Evolutionary conservation across 2,113 vertebrate genomes (phyloP).

Genomic region (Lethenteron reissneri): DNA sequence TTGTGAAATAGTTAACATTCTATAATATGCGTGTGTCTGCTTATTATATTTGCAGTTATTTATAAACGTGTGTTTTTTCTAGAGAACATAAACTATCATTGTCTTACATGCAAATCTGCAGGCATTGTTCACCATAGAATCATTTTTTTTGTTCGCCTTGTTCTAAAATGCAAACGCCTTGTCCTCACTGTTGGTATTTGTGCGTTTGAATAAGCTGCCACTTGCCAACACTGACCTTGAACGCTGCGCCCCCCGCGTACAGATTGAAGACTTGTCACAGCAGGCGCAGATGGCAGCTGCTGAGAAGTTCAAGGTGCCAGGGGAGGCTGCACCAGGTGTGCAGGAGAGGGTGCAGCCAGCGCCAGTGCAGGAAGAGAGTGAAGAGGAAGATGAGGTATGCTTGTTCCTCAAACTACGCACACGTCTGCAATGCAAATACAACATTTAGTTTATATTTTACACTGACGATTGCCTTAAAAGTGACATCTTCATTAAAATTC

Average conservation of each 20-base stretch:
- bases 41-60: too few relatives aligned
- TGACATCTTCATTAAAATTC: neutral
- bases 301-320: conserved; percentile 86
- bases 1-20: too few relatives aligned
- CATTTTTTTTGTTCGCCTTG: too few relatives aligned
- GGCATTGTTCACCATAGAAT: too few relatives aligned
- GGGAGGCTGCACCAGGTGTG: conserved; percentile 43
- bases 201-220: too few relatives aligned
- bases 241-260: neutral
- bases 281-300: conserved; percentile 85
- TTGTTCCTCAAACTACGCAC: neutral
- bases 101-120: too few relatives aligned
- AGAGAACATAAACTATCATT: too few relatives aligned
- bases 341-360: conserved; percentile 41
- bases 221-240: too few relatives aligned
- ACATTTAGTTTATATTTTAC: neutral
- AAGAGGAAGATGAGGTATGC: conserved; percentile 52
- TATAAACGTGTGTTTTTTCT: too few relatives aligned
- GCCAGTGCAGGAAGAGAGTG: conserved; percentile 53
- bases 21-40: too few relatives aligned
- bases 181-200: too few relatives aligned
- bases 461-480: neutral
- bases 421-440: neutral
- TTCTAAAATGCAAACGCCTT: too few relatives aligned
- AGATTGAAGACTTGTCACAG: conserved; percentile 92